Base-by-base conservation (phyloP, 2,888 invertebrate genomes). In the Leucophenga montana region DNA sequence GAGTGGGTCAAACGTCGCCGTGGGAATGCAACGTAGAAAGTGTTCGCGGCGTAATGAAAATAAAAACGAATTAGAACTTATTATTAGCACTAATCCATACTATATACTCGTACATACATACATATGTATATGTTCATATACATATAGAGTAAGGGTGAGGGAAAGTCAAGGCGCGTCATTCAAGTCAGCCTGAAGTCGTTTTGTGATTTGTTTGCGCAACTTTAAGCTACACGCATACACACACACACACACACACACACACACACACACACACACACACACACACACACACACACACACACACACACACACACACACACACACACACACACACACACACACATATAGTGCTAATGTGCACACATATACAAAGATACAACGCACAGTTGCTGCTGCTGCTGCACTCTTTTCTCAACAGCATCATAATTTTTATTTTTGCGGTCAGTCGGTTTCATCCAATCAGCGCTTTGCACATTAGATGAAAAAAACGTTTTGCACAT, bases 391-490 rank as follows among this genome's bases (percentile, higher is more conserved):
- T 57, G 67, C 31, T 73, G 74, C 22, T 72, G 81, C 75, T 73
- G 78, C 82, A 78, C 80, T 83, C 80, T 83, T 81, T 73, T 75
- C 83, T 82, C 80, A 81, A 83, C 76, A 80, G 78, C 83, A 83
- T 83, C 82, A 81, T 82, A 83, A 83, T 81, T 82, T 83, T 80
- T 78, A 83, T 82, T 83, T 62, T 83, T 83, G 81, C 83, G 81
- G 80, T 82, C 84, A 82, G 78, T 59, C 48, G 50, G 74, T 78
- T 77, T 85, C 84, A 83, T 78, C 84, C 84, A 85, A 85, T 85
- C 85, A 85, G 84, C 85, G 83, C 78, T 85, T 82, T 85, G 81
- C 83, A 82, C 79, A 83, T 83, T 80, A 83, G 78, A 78, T 68
- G 71, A 72, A 75, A 77, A 80, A 76, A 69, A 73, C 39, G 3